Evolutionary conservation across 2,888 invertebrate species (phyloP), one percentile per base, ranked within the genome.

Genomic region (Ochropleura plecta): DNA sequence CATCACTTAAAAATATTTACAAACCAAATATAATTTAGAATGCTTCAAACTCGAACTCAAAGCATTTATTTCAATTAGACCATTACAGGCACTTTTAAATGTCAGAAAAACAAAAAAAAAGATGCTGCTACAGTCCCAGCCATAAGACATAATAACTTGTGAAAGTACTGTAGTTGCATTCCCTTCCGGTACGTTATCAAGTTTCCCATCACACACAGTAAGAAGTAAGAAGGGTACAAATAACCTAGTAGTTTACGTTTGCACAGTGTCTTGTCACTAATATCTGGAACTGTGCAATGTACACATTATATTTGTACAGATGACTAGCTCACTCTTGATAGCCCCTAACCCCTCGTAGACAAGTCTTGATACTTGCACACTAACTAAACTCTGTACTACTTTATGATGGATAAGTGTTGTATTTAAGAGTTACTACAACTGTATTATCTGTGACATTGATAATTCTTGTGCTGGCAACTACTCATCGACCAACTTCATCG

Each of bases 291-390:
- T 71, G 6, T 53, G 59, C 62, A 57, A 48, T 9, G 53, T 53
- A 65, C 57, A 51, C 44, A 44, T 44, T 62, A 62, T 81, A 70
- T 81, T 81, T 81, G 67, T 42, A 30, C 70, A 73, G 70, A 70
- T 73, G 81, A 70, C 30, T 48, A 46, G 68, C 60, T 40, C n/a
- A 12, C 68, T 67, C 66, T 73, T 66, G 48, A 72, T 63, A 74
- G 42, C n/a, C 44, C 18, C 30, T 66, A 44, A 66, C 69, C 51
- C 30, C 55, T 12, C 3, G 9, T 63, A 57, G 4, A 53, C 49
- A 16, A 62, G 46, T 75, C 44, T 77, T 77, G 49, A 63, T 63
- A 76, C 78, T 77, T 70, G 40, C 10, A 68, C 30, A 49, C 46
- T 30, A 18, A 18, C 20, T 48, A 14, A 3, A 60, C 10, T 42